These are phyloP conservation scores for Zoanthus sociatus DNA, from an alignment of 92 coral and sea anemone species.

Conservation along the genomic window DNA sequence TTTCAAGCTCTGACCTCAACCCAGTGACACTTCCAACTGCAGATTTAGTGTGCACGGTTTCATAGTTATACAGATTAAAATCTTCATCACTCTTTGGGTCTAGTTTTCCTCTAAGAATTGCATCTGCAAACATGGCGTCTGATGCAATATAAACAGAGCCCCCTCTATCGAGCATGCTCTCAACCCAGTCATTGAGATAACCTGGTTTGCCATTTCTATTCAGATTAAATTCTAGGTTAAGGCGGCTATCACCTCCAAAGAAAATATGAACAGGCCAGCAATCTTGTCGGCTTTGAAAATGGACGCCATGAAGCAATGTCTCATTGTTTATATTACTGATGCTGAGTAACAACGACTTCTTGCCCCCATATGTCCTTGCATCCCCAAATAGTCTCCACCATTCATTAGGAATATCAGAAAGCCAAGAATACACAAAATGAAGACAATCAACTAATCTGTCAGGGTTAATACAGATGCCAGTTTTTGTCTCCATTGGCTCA, in stretches of 20 bases:
- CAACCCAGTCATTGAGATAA: not conserved
- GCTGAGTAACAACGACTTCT: not conserved
- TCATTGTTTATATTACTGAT: not conserved
- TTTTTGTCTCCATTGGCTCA: slow-evolving; percentile 6
- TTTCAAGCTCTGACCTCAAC: not conserved
- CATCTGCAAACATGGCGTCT: not conserved
- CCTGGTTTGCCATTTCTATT: not conserved
- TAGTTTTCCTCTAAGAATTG: not conserved
- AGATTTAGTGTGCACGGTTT: not conserved
- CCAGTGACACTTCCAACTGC: not conserved
- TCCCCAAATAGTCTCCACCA: not conserved
- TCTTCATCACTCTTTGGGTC: too few species aligned
- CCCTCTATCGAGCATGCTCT: too few species aligned
- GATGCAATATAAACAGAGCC: too few species aligned
- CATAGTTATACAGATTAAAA: not conserved
- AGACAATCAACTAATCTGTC: slow-evolving; percentile 5
- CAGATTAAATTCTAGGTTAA: not conserved
- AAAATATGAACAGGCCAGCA: not conserved
- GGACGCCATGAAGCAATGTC: not conserved
- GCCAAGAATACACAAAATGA: not conserved
- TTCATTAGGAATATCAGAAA: not conserved
- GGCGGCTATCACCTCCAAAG: not conserved
- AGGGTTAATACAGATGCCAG: not conserved
- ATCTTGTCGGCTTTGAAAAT: not conserved
- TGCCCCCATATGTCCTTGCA: not conserved